Evolutionary conservation across 2,888 invertebrate genomes (phyloP).

Genomic region (Keiferia lycopersicella): DNA sequence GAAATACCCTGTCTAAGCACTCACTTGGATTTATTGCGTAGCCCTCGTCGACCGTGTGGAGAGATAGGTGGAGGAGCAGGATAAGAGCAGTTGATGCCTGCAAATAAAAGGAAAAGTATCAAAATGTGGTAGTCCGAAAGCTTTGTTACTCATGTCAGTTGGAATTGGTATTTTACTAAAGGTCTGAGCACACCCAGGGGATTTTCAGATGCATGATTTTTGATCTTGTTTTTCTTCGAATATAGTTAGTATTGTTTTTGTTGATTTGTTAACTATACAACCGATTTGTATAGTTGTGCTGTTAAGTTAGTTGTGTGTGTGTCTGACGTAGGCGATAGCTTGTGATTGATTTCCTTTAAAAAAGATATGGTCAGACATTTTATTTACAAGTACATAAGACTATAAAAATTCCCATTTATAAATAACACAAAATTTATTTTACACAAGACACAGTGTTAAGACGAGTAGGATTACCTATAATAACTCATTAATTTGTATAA

Average conservation of each 20-base stretch:
- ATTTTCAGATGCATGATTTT: too few relatives aligned
- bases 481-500: constrained; percentile 21
- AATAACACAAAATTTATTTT: not conserved
- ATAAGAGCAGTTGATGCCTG: constrained; percentile 71
- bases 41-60: constrained; percentile 75
- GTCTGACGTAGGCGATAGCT: too few relatives aligned
- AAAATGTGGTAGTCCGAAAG: not conserved
- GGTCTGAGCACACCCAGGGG: not conserved
- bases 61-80: constrained; percentile 71
- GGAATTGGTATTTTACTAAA: too few relatives aligned
- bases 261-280: too few relatives aligned
- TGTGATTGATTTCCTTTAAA: too few relatives aligned
- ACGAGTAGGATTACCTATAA: constrained; percentile 29
- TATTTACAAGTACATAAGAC: too few relatives aligned
- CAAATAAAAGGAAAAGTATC: constrained; percentile 44
- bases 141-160: not conserved
- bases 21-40: constrained; percentile 75
- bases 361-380: too few relatives aligned
- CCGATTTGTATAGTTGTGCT: too few relatives aligned
- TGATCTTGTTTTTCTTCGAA: too few relatives aligned
- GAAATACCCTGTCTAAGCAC: constrained; percentile 47
- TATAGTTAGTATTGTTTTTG: too few relatives aligned
- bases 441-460: constrained; percentile 5
- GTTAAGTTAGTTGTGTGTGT: too few relatives aligned
- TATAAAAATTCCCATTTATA: not conserved